A percentile compares a stretch with the other conserved stretches of the same genome.
phyloP scores from a whole-genome alignment of 1,140 invertebrate species.

The Halyomorpha halys region DNA sequence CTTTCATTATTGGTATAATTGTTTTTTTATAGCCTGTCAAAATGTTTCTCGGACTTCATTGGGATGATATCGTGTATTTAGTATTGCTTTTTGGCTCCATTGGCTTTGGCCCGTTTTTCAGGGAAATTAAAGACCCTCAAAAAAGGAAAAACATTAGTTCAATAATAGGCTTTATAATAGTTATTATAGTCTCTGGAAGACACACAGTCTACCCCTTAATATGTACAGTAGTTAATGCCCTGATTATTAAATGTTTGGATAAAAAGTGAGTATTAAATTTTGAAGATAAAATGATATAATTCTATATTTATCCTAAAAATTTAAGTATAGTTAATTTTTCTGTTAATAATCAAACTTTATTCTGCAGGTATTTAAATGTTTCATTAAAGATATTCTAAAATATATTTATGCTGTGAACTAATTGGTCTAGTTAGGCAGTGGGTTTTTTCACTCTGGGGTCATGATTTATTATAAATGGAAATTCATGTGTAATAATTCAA shows the following conservation, averaged over 20 bases:
- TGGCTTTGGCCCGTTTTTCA: conserved; percentile 1
- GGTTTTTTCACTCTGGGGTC: no score
- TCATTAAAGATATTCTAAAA: no score
- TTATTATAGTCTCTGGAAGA: conserved; percentile 1
- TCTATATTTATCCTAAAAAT: neutral
- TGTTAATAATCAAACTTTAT: no score
- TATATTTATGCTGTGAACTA: no score
- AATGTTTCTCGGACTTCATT: neutral
- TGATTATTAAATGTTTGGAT: conserved; percentile 8
- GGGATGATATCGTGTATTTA: conserved; percentile 20
- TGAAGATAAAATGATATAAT: neutral
- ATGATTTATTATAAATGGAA: no score
- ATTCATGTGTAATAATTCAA: no score
- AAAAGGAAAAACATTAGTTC: neutral
- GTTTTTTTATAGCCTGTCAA: no score
- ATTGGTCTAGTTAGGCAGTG: no score
- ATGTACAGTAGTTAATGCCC: neutral
- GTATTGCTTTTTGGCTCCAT: neutral
- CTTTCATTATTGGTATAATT: no score
- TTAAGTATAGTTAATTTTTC: no score
- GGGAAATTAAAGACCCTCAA: neutral
- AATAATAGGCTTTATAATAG: conserved; percentile 5
- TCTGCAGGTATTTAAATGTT: no score
- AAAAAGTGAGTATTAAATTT: conserved; percentile 16
- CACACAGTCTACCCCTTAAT: conserved; percentile 11